A percentile compares a stretch with the other conserved stretches of the same genome.
These are phyloP conservation scores for Trichonephila clavipes DNA, from an alignment of 1,140 invertebrate species.

Conservation along the genomic window DNA sequence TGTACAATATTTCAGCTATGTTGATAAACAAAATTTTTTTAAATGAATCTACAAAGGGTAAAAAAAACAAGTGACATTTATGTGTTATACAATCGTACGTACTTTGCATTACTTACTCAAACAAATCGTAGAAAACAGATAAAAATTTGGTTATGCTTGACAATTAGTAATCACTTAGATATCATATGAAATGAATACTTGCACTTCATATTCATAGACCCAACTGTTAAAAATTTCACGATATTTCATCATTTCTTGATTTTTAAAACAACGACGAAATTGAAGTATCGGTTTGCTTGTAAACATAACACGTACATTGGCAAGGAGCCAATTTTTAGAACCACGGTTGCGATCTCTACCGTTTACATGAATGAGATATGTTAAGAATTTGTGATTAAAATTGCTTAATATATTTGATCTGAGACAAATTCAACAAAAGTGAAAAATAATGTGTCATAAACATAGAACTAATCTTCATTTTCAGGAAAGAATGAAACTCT, in stretches of 20 bases:
- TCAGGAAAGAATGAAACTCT: too few species aligned
- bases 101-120: conserved; percentile 40
- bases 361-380: too few species aligned
- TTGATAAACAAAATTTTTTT: not conserved
- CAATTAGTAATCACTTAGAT: not conserved
- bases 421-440: too few species aligned
- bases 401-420: too few species aligned
- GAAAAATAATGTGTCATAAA: too few species aligned
- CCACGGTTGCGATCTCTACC: too few species aligned
- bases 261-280: conserved; percentile 53
- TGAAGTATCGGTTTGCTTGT: conserved; percentile 66
- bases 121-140: not conserved
- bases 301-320: conserved; percentile 76
- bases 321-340: conserved; percentile 46
- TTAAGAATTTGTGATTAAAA: too few species aligned
- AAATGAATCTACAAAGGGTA: not conserved
- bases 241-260: not conserved
- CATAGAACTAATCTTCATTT: too few species aligned
- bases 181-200: not conserved
- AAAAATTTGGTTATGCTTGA: not conserved
- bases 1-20: not conserved
- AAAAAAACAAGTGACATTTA: not conserved
- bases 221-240: not conserved
- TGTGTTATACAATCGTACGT: not conserved
- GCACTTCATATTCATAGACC: not conserved